Conservation (phyloP, 2,113 vertebrate genomes). For the Cricetomys ansorgei region DNA sequence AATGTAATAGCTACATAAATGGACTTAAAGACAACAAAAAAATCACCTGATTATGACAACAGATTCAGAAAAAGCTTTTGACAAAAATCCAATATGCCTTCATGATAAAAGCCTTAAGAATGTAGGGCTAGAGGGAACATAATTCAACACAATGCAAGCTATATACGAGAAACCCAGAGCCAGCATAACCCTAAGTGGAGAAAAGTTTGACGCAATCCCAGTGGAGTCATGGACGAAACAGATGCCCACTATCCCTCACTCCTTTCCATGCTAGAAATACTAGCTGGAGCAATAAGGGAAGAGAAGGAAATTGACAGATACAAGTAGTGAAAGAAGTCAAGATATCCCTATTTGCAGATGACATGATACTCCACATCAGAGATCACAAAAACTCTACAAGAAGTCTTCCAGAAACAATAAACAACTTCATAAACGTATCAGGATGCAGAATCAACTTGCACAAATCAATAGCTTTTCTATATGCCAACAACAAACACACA, state of each 20-base stretch:
- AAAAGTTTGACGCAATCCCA: not conserved
- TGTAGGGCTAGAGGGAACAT: not conserved
- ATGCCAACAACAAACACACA: not conserved
- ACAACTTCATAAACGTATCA: not conserved
- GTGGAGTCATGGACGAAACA: not conserved
- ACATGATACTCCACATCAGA: not conserved
- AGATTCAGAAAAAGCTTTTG: not conserved
- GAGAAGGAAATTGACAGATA: not conserved
- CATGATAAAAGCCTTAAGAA: not conserved
- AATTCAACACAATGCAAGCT: not conserved
- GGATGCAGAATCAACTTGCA: not conserved
- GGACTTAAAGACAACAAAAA: not conserved
- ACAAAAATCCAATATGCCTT: not conserved
- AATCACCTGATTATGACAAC: not conserved
- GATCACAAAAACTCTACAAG: not conserved
- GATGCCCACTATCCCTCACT: not conserved
- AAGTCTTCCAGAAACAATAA: not conserved
- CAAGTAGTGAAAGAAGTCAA: not conserved
- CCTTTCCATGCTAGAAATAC: not conserved
- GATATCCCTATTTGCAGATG: not conserved
- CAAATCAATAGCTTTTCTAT: not conserved
- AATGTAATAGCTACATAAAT: no score
- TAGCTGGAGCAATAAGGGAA: not conserved
- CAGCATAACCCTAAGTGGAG: not conserved
- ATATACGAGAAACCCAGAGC: not conserved